Base-by-base conservation (phyloP, 2,888 invertebrate genomes). In the Cantharis flavilabris region DNA sequence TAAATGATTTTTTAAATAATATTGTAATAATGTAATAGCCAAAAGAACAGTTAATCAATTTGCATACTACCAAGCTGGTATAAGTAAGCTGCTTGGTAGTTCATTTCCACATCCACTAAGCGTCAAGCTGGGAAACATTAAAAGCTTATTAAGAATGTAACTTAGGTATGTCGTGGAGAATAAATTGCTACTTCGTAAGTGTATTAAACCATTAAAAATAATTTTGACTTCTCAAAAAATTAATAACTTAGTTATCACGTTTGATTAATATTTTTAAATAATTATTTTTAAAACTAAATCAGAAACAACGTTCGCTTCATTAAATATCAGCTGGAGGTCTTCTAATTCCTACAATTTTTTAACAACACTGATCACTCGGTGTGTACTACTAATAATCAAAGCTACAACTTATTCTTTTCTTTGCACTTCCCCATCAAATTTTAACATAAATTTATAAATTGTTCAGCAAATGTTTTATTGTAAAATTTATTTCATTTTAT, bases 11-110 rank as follows among this genome's bases (percentile, higher is more conserved):
- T 73, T 62, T 69, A 69, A 73, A 73, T 33, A 69, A 73, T 62
- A 69, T 63, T 63, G 69, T 69, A 69, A 69, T 73, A 73, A 73
- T 62, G 69, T 73, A 62, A 62, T 69, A 73, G 63, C 69, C 70
- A 62, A 73, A 73, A 73, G 62, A 73, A 69, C 73, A 73, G 73
- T 69, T 73, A 73, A 73, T 73, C 73, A 73, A 73, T 73, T 73
- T 73, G 69, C 73, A 73, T 73, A 73, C 69, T 30, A 16, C 18
- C 30, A 70, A 33, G 20, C 70, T 63, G 69, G 62, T 23, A 10
- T 30, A 33, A 33, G 28, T 23, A 18, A 64, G 65, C 49, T 65
- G 33, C 20, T 70, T 63, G 72, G 33, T 72, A 72, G 72, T 30
- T 72, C 70, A 70, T 70, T 49, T 33, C 49, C 20, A 70, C 70